Evolutionary conservation across 2,888 invertebrate genomes (phyloP), one percentile per base, ranked within the genome.

Genomic region (Dione vanillae): DNA sequence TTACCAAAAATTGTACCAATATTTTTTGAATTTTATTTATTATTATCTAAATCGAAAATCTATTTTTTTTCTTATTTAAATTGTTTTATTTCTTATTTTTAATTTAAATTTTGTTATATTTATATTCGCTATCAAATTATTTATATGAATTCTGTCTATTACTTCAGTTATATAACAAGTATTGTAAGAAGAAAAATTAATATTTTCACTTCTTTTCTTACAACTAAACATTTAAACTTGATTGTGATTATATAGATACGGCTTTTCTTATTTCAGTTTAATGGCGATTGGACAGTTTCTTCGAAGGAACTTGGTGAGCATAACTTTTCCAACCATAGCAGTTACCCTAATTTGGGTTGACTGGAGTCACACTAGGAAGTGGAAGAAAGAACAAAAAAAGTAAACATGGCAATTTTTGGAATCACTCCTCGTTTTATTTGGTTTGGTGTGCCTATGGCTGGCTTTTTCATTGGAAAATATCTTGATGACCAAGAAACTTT

Each of bases 401-500:
- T 88, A 40, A 83, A 84, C 27, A 94, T 94, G 92, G 95, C 93
- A 75, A 82, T 95, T 71, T 94, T 94, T 77, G 95, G 95, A 37
- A 86, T 95, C 76, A 94, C 95, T 19, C 83, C 86, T 61, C 94
- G 94, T 37, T 94, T 93, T 67, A 74, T 92, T 2, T 94, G 92
- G 88, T 79, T 88, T 1, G 82, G 85, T 0, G 49, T 96, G 0
- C 96, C 96, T 0, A 0, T 95, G 0, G 77, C 90, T 40, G 96
- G 96, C 0, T 95, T 84, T 76, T 81, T 87, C 1, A 72, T 96
- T 66, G 97, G 97, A 0, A 91, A 92, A 79, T 95, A 86, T 76
- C 78, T 97, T 67, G 96, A 97, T 82, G 87, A 89, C 7, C 91
- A 94, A 77, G 97, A 97, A 89, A 96, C 96, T 0, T 92, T 96